A percentile compares a stretch with the other conserved stretches of the same genome.
These are phyloP conservation scores for Willisornis vidua DNA, from an alignment of 2,113 vertebrate genomes.

Conservation along the genomic window DNA sequence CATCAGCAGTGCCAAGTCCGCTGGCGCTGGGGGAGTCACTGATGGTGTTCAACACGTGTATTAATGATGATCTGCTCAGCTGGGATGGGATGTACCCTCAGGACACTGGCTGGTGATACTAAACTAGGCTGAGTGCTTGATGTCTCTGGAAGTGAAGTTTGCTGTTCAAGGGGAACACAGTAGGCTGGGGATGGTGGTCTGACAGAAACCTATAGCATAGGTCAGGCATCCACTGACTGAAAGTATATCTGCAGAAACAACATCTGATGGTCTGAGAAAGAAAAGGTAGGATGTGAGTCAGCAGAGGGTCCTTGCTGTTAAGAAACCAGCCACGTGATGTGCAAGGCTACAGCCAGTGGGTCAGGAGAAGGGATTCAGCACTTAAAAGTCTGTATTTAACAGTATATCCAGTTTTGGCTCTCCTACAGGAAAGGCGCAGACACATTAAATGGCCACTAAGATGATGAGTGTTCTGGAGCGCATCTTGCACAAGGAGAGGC, in stretches of 20 bases:
- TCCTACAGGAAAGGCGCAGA: background rate
- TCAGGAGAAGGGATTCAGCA: background rate
- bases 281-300: background rate
- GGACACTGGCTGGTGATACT: background rate
- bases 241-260: background rate
- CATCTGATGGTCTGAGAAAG: background rate
- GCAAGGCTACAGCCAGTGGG: background rate
- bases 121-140: background rate
- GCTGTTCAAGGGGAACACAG: background rate
- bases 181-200: background rate
- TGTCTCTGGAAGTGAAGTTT: background rate
- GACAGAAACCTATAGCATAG: background rate
- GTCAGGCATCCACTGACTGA: too few relatives aligned
- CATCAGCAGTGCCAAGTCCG: accelerated
- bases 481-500: background rate
- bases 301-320: background rate
- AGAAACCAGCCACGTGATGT: background rate
- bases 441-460: background rate
- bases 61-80: accelerated
- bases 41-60: background rate
- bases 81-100: background rate
- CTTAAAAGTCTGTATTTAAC: background rate
- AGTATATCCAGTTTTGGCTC: background rate
- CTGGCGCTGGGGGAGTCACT: background rate
- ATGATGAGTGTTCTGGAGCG: background rate